Evolutionary conservation across 35 echinoderm and acorn worm species (phyloP).

Genomic region (Patiria miniata): DNA sequence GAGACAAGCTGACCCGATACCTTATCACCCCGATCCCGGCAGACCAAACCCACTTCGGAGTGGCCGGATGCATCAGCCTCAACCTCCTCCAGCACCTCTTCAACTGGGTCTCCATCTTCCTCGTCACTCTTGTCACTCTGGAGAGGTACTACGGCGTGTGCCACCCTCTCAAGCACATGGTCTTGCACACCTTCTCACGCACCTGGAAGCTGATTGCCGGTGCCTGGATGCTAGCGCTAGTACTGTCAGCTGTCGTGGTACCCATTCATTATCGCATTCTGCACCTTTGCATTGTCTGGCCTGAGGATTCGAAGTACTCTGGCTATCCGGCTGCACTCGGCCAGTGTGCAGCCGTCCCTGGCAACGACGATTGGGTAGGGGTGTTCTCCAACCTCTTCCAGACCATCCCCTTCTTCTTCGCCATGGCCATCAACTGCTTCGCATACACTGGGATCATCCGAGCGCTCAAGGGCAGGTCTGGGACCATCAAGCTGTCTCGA

Average conservation of each 20-base stretch:
- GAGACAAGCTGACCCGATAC: conserved; percentile 45
- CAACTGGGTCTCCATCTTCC: conserved; percentile 63
- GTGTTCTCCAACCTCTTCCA: conserved; percentile 27
- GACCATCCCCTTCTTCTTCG: conserved; percentile 55
- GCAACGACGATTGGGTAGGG: background rate
- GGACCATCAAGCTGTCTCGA: background rate
- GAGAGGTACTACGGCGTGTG: conserved; percentile 75
- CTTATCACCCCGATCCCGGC: conserved; percentile 37
- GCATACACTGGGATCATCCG: conserved; percentile 58
- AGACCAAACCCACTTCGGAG: conserved; percentile 33
- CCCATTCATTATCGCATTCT: conserved; percentile 39
- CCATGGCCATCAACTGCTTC: conserved; percentile 38
- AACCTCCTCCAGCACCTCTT: conserved; percentile 36
- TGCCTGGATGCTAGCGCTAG: conserved; percentile 36
- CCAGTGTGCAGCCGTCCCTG: conserved; percentile 14
- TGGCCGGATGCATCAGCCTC: conserved; percentile 22
- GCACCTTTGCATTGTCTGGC: conserved; percentile 42
- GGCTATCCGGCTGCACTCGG: conserved; percentile 3
- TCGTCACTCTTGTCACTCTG: conserved; percentile 60
- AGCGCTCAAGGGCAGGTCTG: conserved; percentile 30
- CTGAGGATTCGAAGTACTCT: conserved; percentile 7
- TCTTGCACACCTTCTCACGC: conserved; percentile 12
- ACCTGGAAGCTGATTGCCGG: conserved; percentile 37
- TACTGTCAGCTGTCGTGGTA: conserved; percentile 33
- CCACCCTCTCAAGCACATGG: conserved; percentile 53